phyloP scores from a whole-genome alignment of 2,113 vertebrate species.

The Trogon melanurus region DNA sequence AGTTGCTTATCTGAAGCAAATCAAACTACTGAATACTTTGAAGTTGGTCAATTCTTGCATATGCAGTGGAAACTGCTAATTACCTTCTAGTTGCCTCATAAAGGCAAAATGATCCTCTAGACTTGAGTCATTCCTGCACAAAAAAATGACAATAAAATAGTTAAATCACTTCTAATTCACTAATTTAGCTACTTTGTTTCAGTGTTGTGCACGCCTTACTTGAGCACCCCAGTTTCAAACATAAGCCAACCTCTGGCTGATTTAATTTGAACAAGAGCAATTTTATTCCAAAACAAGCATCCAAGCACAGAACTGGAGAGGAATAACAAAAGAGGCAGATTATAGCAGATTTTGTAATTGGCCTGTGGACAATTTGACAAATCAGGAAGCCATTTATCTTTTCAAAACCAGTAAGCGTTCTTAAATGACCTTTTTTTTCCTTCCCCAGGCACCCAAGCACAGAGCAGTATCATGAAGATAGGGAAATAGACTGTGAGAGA shows the following conservation, averaged over 20 bases:
- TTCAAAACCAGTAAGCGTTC: background rate
- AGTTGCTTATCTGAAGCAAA: slow-evolving; percentile 55
- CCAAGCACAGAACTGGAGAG: background rate
- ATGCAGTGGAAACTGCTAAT: slow-evolving; percentile 14
- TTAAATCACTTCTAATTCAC: background rate
- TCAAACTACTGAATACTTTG: slow-evolving; percentile 33
- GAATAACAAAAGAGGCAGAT: background rate
- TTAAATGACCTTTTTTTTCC: slow-evolving; percentile 41
- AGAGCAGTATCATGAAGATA: slow-evolving; percentile 37
- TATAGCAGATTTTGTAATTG: background rate
- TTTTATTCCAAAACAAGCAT: background rate
- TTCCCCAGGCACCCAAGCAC: background rate
- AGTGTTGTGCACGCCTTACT: background rate
- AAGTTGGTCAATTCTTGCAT: background rate
- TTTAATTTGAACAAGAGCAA: background rate
- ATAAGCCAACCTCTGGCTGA: background rate
- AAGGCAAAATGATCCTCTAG: background rate
- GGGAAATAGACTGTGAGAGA: slow-evolving; percentile 38
- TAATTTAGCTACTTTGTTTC: background rate
- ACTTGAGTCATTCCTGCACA: background rate
- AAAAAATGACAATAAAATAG: background rate
- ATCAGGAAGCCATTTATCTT: slow-evolving; percentile 45
- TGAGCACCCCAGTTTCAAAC: background rate
- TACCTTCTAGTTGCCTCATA: background rate
- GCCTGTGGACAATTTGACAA: background rate